These are phyloP conservation scores for Urocyon cinereoargenteus DNA, from an alignment of 2,797 vertebrate genomes.

Conservation along the genomic window DNA sequence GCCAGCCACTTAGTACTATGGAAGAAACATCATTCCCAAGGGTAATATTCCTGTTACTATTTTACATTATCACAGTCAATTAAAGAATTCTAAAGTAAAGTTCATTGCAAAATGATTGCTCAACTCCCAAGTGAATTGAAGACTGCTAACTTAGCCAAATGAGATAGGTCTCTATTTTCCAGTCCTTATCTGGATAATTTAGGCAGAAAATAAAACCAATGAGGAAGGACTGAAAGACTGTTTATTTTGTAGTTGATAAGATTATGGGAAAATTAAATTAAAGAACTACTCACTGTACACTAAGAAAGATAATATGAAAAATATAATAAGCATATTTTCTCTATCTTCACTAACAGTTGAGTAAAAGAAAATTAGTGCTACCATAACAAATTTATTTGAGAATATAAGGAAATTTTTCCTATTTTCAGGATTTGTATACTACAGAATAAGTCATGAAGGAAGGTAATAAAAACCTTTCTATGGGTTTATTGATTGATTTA, in stretches of 20 bases:
- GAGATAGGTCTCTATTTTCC: constrained; percentile 70
- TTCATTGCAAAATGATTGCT: constrained; percentile 64
- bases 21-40: constrained; percentile 42
- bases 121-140: constrained; percentile 66
- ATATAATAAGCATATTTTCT: constrained; percentile 31
- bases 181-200: constrained; percentile 76
- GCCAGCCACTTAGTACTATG: not conserved
- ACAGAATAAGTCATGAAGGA: not conserved
- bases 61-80: constrained; percentile 60
- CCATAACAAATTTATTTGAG: not conserved
- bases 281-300: constrained; percentile 31
- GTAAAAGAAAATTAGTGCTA: not conserved
- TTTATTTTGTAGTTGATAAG: constrained; percentile 69
- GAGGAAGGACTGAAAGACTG: not conserved
- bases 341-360: not conserved
- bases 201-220: constrained; percentile 59
- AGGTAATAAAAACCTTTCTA: not conserved
- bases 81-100: constrained; percentile 65
- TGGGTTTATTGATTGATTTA: not conserved
- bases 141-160: constrained; percentile 14
- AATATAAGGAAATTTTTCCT: not conserved
- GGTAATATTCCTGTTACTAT: constrained; percentile 37
- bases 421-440: constrained; percentile 1
- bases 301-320: constrained; percentile 34
- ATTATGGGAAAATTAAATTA: constrained; percentile 56